Evolutionary conservation across 2,113 vertebrate species (phyloP).

Genomic region (Oenanthe oenanthe): DNA sequence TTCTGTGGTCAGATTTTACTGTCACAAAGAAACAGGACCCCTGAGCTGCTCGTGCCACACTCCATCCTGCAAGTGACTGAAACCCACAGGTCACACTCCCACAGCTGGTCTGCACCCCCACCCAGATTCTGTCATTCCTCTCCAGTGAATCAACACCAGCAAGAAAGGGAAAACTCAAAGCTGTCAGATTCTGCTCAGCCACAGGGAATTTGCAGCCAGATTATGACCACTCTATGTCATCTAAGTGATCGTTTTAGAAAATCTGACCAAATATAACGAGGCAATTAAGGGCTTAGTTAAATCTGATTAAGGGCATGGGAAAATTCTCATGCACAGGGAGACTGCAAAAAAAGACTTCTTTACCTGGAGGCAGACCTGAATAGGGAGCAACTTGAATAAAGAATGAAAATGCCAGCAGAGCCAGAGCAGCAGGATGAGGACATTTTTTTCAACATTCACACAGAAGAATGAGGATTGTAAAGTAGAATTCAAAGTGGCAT

Average conservation of each 20-base stretch:
- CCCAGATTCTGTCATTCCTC: neutral
- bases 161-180: neutral
- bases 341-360: neutral
- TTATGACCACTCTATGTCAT: neutral
- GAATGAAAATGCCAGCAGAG: neutral
- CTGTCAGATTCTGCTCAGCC: neutral
- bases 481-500: neutral
- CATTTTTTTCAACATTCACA: neutral
- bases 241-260: neutral
- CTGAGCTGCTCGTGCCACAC: neutral
- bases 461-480: neutral
- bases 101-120: neutral
- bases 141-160: neutral
- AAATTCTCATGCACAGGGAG: neutral
- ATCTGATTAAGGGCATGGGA: neutral
- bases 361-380: neutral
- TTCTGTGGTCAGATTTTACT: neutral
- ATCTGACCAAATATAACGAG: neutral
- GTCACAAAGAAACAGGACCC: neutral
- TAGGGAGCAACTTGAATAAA: neutral
- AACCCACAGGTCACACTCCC: neutral
- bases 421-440: neutral
- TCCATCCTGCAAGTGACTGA: neutral
- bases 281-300: slow-evolving; percentile 12
- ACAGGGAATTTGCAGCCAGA: neutral